A percentile compares a stretch with the other conserved stretches of the same genome.
phyloP scores from a whole-genome alignment of 2,797 vertebrate species.

The Lepidocolaptes lacrymiger region DNA sequence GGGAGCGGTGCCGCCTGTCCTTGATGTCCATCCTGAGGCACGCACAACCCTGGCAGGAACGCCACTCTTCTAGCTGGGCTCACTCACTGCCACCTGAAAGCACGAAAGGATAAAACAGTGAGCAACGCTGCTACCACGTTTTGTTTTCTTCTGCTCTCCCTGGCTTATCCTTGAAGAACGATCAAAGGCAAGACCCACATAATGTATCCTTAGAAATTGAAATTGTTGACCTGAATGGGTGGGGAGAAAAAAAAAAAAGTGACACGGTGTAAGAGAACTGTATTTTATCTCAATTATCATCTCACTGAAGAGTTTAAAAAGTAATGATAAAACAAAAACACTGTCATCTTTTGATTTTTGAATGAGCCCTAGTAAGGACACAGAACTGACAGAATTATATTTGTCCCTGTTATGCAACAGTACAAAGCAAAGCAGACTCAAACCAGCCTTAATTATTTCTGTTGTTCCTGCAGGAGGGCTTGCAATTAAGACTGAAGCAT shows the following conservation, averaged over 20 bases:
- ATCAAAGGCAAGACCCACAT: background rate
- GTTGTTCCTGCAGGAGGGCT: slow-evolving; percentile 37
- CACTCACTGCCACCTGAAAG: slow-evolving; percentile 64
- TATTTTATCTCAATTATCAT: slow-evolving; percentile 3
- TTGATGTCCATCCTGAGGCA: slow-evolving; percentile 89
- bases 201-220: background rate
- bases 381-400: background rate
- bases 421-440: slow-evolving; percentile 47
- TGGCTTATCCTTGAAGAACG: background rate
- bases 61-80: background rate
- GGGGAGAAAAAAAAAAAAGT: background rate
- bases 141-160: background rate
- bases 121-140: background rate
- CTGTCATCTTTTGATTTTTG: slow-evolving; percentile 33
- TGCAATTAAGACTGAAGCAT: slow-evolving; percentile 19
- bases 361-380: slow-evolving; percentile 6
- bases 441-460: slow-evolving; percentile 37
- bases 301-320: slow-evolving; percentile 32
- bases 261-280: background rate
- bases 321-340: background rate
- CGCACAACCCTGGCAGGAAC: background rate
- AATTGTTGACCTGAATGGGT: background rate
- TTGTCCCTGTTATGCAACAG: slow-evolving; percentile 12
- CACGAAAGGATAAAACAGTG: background rate
- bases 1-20: slow-evolving; percentile 91